These are phyloP conservation scores for Drosophila burlai DNA, from an alignment of 1,140 invertebrate genomes.

Conservation along the genomic window DNA sequence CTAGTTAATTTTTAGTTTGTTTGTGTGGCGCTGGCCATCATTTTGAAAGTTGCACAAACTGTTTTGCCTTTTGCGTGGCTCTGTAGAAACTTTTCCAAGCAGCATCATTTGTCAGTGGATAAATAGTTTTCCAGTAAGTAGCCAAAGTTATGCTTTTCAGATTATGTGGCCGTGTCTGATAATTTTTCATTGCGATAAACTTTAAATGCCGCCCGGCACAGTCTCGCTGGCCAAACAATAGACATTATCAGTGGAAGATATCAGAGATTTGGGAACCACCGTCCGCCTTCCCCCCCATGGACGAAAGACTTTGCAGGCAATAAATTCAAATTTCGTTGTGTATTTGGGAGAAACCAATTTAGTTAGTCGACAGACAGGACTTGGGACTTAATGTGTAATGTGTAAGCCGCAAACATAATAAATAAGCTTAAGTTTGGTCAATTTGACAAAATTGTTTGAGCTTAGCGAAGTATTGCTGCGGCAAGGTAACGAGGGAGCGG, in stretches of 20 bases:
- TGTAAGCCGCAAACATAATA: slow-evolving; percentile 81
- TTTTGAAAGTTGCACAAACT: slow-evolving; percentile 75
- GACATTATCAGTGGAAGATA: slow-evolving; percentile 31
- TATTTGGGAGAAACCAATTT: slow-evolving; percentile 64
- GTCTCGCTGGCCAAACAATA: slow-evolving; percentile 10
- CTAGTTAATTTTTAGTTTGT: slow-evolving; percentile 20
- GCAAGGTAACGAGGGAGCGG: slow-evolving; percentile 19
- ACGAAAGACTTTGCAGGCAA: slow-evolving; percentile 43
- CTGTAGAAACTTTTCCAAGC: slow-evolving; percentile 70
- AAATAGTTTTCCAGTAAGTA: slow-evolving; percentile 82
- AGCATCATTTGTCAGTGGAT: slow-evolving; percentile 83
- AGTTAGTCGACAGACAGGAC: slow-evolving; percentile 38
- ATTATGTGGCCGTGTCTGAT: slow-evolving; percentile 72
- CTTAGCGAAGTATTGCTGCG: slow-evolving; percentile 54
- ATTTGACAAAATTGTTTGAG: slow-evolving; percentile 83
- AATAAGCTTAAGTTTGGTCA: slow-evolving; percentile 83
- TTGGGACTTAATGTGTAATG: slow-evolving; percentile 74
- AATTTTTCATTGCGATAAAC: slow-evolving; percentile 77
- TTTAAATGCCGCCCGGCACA: slow-evolving; percentile 49
- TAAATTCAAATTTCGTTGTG: slow-evolving; percentile 75
- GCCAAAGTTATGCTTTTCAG: slow-evolving; percentile 81
- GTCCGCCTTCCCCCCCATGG: not conserved
- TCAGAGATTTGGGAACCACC: slow-evolving; percentile 14
- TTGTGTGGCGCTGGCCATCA: slow-evolving; percentile 27
- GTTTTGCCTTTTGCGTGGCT: slow-evolving; percentile 75